Evolutionary conservation across 2,113 vertebrate species (phyloP).

Genomic region (Tachysurus vachellii): DNA sequence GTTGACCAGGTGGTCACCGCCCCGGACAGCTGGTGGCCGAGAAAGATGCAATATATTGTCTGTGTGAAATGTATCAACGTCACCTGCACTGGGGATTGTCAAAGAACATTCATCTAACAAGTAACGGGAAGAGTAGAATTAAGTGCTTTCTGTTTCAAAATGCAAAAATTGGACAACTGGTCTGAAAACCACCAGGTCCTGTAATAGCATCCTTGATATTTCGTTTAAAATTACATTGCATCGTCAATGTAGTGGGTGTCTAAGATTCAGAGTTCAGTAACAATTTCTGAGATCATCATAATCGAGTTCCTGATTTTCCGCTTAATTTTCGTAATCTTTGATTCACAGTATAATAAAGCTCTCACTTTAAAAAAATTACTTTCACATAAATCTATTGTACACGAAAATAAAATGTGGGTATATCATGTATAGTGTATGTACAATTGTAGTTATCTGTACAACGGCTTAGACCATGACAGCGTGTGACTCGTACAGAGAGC

Average conservation of each 20-base stretch:
- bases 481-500: conserved; percentile 41
- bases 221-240: conserved; percentile 65
- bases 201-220: conserved; percentile 45
- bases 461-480: conserved; percentile 44
- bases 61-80: conserved; percentile 66
- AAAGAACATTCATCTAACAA: conserved; percentile 71
- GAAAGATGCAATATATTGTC: conserved; percentile 59
- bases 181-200: conserved; percentile 55
- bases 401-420: conserved; percentile 74
- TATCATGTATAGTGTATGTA: conserved; percentile 61
- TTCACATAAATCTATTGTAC: conserved; percentile 74
- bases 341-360: conserved; percentile 82
- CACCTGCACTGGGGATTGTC: conserved; percentile 87
- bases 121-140: conserved; percentile 69
- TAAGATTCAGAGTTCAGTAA: conserved; percentile 48
- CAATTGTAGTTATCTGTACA: conserved; percentile 45
- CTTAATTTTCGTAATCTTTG: conserved; percentile 59
- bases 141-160: conserved; percentile 84
- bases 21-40: conserved; percentile 60
- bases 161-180: conserved; percentile 57
- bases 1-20: conserved; percentile 19
- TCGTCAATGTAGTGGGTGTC: conserved; percentile 51
- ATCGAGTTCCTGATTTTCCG: conserved; percentile 55
- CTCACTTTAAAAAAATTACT: conserved; percentile 71
- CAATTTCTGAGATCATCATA: conserved; percentile 46